Base-by-base conservation (phyloP, 2,113 vertebrate genomes). In the Triplophysa rosa region DNA sequence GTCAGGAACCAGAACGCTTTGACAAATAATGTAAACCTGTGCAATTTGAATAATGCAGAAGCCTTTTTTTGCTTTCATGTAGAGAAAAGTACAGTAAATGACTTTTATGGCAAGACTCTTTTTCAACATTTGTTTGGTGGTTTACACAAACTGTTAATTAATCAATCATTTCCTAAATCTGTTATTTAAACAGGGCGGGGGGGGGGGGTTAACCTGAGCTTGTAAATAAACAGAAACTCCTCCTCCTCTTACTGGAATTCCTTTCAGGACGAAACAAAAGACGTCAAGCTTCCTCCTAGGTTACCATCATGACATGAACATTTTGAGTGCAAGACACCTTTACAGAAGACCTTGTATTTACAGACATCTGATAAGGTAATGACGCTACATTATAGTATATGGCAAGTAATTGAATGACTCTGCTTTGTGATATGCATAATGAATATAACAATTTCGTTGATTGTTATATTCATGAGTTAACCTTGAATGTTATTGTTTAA, bases 351-450 rank as follows among this genome's bases (percentile, higher is more conserved):
- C 17, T 33, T 59, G 5, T 11, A 42, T 73, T 72, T 72, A 40
- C 26, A 24, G 54, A 61, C 70, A 42, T 14, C 54, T 58, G 8
- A 17, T 58, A 59, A 73, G 70, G 70, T 73, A 73, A 24, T 37
- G 7, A 37, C 7, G 33, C 33, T 37, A 3, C 12, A 59, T 16
- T 42, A 29, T 72, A 58, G 33, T 33, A 21, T 37, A n/a, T 24
- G 29, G 29, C n/a, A 58, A 13, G 11, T 72, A 12, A 7, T 42
- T 11, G 24, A 8, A 42, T 42, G 19, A 8, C 21, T 17, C 2
- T 23, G 29, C 29, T 59, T 4, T 71, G 52, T n/a, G 17, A 59
- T 33, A 33, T 33, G 26, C 26, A 29, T 29, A 29, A 33, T 33
- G 33, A 33, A 33, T 6, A 29, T 29, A 29, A 2, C 33, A 37